phyloP scores from a whole-genome alignment of 2,888 invertebrate species.

The Dasypolia templi region DNA sequence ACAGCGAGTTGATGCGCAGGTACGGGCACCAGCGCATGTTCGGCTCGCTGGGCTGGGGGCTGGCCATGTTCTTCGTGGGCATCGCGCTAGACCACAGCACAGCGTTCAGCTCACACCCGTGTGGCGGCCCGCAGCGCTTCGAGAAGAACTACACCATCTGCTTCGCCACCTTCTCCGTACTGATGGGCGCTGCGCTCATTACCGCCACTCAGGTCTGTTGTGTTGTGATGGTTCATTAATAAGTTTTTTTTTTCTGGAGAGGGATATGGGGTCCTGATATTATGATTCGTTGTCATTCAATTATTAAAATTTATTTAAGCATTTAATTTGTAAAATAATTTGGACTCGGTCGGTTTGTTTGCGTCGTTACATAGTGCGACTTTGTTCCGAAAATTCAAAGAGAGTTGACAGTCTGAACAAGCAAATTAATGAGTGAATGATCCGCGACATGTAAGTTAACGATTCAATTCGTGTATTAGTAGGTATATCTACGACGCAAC shows the following conservation, averaged over 20 bases:
- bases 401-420: not conserved
- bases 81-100: slow-evolving; percentile 99
- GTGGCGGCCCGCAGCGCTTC: slow-evolving; percentile 95
- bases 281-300: not conserved
- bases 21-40: slow-evolving; percentile 99
- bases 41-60: slow-evolving; percentile 99
- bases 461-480: not conserved
- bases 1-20: slow-evolving; percentile 73
- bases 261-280: slow-evolving; percentile 1
- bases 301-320: not conserved
- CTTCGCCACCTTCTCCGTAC: slow-evolving; percentile 98
- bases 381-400: not conserved
- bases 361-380: not conserved
- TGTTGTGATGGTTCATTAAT: not conserved
- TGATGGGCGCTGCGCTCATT: slow-evolving; percentile 98
- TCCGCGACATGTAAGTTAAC: not conserved
- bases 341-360: not conserved
- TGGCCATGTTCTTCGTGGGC: slow-evolving; percentile 99
- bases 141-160: slow-evolving; percentile 99
- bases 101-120: slow-evolving; percentile 98
- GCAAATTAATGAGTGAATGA: not conserved
- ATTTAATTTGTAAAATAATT: not conserved
- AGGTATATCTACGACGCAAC: not conserved
- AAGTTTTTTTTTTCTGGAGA: not conserved
- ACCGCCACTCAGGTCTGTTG: slow-evolving; percentile 95